These are phyloP conservation scores for Cephus rjabovi DNA, from an alignment of 2,888 invertebrate genomes.

Conservation along the genomic window DNA sequence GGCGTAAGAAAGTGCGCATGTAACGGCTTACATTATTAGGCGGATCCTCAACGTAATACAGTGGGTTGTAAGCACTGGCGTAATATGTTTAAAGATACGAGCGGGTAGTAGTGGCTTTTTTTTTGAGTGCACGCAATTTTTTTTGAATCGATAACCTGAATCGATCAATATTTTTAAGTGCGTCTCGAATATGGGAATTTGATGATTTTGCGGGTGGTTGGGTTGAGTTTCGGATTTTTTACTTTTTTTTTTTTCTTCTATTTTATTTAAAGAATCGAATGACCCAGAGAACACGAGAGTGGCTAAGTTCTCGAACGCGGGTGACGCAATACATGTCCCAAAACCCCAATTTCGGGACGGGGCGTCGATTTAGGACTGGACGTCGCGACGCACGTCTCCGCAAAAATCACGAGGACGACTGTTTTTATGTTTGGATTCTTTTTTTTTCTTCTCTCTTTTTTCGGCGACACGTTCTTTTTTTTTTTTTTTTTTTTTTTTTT, in stretches of 20 bases:
- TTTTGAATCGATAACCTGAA: not conserved
- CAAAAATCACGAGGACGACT: not conserved
- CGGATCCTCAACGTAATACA: constrained; percentile 39
- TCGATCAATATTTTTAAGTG: not conserved
- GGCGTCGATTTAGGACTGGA: not conserved
- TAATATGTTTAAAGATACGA: not conserved
- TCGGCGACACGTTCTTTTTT: too few species aligned
- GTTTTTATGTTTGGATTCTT: not conserved
- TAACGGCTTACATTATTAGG: constrained; percentile 57
- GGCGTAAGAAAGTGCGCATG: constrained; percentile 60
- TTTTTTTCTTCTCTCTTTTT: constrained; percentile 9
- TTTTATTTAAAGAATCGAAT: constrained; percentile 19
- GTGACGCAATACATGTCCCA: constrained; percentile 22
- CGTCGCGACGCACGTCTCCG: not conserved
- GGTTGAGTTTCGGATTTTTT: not conserved
- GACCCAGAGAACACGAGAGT: constrained; percentile 24
- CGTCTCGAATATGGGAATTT: too few species aligned
- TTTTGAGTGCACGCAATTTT: too few species aligned
- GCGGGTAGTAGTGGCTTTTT: too few species aligned
- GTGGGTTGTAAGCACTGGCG: not conserved
- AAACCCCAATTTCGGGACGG: constrained; percentile 30
- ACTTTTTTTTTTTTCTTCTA: not conserved
- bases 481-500: not conserved
- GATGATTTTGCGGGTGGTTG: not conserved
- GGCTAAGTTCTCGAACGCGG: not conserved